Evolutionary conservation across 2,888 invertebrate species (phyloP), one percentile per base, ranked within the genome.

Genomic region (Priocnemis perturbator): DNA sequence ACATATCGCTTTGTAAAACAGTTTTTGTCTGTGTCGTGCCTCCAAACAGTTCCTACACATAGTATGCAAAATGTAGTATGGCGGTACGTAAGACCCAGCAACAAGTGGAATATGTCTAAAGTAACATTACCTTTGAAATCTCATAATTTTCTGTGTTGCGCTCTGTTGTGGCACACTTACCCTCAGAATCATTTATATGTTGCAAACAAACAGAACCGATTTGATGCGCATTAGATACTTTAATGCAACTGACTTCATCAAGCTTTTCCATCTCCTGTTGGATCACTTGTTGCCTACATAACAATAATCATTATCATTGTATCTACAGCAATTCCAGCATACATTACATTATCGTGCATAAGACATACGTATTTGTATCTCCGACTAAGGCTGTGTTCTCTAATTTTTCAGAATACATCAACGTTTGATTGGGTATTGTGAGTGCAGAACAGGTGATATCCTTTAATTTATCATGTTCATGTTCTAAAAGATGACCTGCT

Each of bases 321-420:
- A 4, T 4, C 1, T 0, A 9, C 21, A 37, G 17, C 1, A 19
- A 0, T 45, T 23, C 1, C 45, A 15, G 14, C 19, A 21, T 1
- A n/a, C 30, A 44, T 59, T 17, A 15, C 1, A 2, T 37, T 55
- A 48, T 14, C 11, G 50, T 50, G 20, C 11, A 64, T 1, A 55
- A 55, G 47, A 59, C 70, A 48, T 71, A 83, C 83, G 21, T 45
- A 57, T 77, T 71, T 15, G 53, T 74, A 69, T 81, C 75, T 64
- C 63, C 75, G 60, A 74, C 75, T 14, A 75, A 68, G 23, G 67
- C 45, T 20, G 67, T 61, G 47, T 77, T 74, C 26, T 62, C 63
- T 2, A 71, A 52, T 37, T 74, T 71, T 60, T 72, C 65, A 7
- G 45, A 44, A 4, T 63, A 30, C 14, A 60, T 64, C 69, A 67